Evolutionary conservation across 2,888 invertebrate species (phyloP).

Genomic region (Carabus problematicus): DNA sequence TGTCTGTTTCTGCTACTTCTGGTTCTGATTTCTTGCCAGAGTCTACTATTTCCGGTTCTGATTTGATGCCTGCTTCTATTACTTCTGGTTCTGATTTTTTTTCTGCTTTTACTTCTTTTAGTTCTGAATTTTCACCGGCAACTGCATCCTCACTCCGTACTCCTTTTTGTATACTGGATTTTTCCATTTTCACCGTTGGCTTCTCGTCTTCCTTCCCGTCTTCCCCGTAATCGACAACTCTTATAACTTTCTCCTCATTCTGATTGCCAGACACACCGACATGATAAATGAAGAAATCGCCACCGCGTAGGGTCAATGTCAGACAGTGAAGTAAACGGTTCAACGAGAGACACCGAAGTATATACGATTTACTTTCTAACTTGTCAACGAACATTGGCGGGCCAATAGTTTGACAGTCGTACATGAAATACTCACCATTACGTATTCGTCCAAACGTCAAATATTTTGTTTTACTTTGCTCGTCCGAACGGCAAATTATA

Average conservation of each 20-base stretch:
- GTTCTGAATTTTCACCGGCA: too few species aligned
- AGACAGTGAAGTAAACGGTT: conserved; percentile 70
- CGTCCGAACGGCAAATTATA: conserved; percentile 64
- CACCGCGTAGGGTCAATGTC: conserved; percentile 64
- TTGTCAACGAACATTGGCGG: conserved; percentile 67
- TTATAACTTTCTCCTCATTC: conserved; percentile 20
- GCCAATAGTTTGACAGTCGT: conserved; percentile 70
- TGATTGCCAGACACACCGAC: conserved; percentile 48
- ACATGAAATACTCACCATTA: conserved; percentile 70
- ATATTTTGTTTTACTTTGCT: conserved; percentile 56
- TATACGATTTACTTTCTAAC: conserved; percentile 61
- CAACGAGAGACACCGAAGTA: conserved; percentile 66
- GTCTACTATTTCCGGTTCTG: too few species aligned
- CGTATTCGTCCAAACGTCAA: conserved; percentile 55
- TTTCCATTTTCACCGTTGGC: conserved; percentile 18
- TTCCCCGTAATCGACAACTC: conserved; percentile 30
- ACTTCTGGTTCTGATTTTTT: too few species aligned
- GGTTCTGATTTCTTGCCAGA: too few species aligned
- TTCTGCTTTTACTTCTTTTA: too few species aligned
- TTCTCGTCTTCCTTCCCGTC: neutral
- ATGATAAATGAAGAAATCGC: conserved; percentile 58
- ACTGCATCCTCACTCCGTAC: conserved; percentile 12
- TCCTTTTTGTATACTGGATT: conserved; percentile 7
- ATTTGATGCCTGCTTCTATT: too few species aligned
- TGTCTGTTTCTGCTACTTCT: too few species aligned